Evolutionary conservation across 2,113 vertebrate species (phyloP).

Genomic region (Antidorcas marsupialis): DNA sequence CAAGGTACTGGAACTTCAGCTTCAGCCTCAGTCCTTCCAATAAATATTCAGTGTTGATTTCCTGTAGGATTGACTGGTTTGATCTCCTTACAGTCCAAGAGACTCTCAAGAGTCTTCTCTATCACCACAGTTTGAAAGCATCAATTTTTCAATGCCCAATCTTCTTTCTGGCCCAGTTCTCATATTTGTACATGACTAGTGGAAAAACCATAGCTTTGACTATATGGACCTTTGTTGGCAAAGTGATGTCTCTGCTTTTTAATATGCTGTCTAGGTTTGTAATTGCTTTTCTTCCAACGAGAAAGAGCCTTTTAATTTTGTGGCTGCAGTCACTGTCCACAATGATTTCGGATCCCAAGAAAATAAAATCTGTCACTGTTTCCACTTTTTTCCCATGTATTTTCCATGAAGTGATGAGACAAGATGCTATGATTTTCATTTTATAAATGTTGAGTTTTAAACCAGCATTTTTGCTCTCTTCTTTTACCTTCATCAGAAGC

Average conservation of each 20-base stretch:
- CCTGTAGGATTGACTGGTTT: not conserved
- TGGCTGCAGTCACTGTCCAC: not conserved
- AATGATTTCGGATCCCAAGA: not conserved
- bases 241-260: not conserved
- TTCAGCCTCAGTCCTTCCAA: not conserved
- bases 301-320: not conserved
- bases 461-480: not conserved
- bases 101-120: not conserved
- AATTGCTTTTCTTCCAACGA: not conserved
- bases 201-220: not conserved
- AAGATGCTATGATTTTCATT: not conserved
- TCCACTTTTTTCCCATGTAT: not conserved
- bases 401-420: not conserved
- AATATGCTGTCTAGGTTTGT: not conserved
- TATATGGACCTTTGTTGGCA: not conserved
- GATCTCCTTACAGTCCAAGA: not conserved
- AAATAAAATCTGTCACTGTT: not conserved
- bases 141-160: not conserved
- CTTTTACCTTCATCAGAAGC: not conserved
- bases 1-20: not conserved
- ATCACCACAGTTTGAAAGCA: not conserved
- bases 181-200: not conserved
- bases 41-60: not conserved
- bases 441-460: not conserved
- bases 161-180: not conserved